Evolutionary conservation across 2,888 invertebrate genomes (phyloP).

Genomic region (Psococerastis gibbosa): DNA sequence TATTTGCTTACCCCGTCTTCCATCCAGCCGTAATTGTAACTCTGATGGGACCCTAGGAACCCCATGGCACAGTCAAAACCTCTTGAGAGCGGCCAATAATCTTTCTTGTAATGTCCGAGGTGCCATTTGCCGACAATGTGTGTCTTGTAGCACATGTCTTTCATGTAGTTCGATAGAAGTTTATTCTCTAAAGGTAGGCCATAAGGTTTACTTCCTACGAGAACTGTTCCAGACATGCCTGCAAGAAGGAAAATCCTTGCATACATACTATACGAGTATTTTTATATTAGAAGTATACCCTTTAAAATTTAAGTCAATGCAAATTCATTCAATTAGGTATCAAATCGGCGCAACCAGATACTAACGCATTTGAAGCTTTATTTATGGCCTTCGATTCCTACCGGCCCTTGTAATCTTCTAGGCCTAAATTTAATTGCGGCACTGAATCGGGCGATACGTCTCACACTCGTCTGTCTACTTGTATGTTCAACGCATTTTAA

Average conservation of each 20-base stretch:
- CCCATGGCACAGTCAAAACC: slow-evolving; percentile 44
- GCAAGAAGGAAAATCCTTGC: slow-evolving; percentile 3
- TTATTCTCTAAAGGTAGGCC: slow-evolving; percentile 30
- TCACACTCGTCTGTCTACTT: too few species aligned
- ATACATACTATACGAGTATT: neutral
- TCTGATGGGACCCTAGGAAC: slow-evolving; percentile 69
- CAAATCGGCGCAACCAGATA: too few species aligned
- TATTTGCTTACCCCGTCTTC: too few species aligned
- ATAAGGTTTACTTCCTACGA: slow-evolving; percentile 29
- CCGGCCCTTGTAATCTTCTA: too few species aligned
- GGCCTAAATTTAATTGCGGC: too few species aligned
- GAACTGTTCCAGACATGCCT: slow-evolving; percentile 35
- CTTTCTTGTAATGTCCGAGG: slow-evolving; percentile 29
- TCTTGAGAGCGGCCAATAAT: slow-evolving; percentile 26
- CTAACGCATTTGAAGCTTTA: too few species aligned
- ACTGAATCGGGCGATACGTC: too few species aligned
- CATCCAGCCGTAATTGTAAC: too few species aligned
- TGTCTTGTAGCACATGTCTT: slow-evolving; percentile 29
- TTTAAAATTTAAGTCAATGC: too few species aligned
- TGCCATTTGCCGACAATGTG: slow-evolving; percentile 39
- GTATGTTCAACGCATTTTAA: too few species aligned
- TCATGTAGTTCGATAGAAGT: slow-evolving; percentile 32
- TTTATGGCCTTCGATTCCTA: too few species aligned
- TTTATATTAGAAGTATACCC: neutral
- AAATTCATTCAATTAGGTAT: too few species aligned